Evolutionary conservation across 2,797 vertebrate genomes (phyloP).

Genomic region (Carapus acus): DNA sequence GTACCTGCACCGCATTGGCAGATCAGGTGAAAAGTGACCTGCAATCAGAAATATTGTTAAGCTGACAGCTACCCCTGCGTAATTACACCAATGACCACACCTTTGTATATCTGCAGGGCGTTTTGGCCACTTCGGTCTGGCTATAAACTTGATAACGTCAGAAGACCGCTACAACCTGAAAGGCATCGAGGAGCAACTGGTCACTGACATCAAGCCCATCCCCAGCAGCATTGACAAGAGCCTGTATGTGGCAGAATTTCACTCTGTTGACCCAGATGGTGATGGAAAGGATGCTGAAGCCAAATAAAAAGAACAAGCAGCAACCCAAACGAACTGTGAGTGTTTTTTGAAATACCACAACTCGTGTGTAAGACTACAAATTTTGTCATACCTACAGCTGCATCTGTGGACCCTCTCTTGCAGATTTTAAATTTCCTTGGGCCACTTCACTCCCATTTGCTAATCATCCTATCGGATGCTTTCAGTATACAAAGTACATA

Average conservation of each 20-base stretch:
- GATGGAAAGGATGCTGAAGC: conserved; percentile 24
- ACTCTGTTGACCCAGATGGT: conserved; percentile 61
- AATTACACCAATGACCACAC: not conserved
- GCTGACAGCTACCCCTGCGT: not conserved
- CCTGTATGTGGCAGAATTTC: conserved; percentile 75
- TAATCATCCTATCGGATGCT: no score
- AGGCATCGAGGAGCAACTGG: conserved; percentile 77
- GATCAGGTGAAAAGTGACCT: conserved; percentile 64
- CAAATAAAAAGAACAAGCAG: conserved; percentile 42
- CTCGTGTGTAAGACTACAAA: not conserved
- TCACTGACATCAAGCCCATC: conserved; percentile 81
- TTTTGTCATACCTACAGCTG: no score
- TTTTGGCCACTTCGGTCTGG: conserved; percentile 77
- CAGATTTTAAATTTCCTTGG: no score
- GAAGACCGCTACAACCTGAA: conserved; percentile 81
- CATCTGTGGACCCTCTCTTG: no score
- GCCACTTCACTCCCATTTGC: no score
- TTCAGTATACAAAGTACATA: no score
- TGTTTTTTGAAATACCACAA: not conserved
- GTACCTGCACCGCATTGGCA: conserved; percentile 75
- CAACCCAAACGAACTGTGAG: conserved; percentile 52
- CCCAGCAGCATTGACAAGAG: conserved; percentile 77
- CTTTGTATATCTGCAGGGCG: conserved; percentile 63
- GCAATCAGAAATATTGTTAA: no score
- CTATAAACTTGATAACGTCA: conserved; percentile 80